Percentiles rank a stretch among this genome's conserved stretches.
These are phyloP conservation scores for Spatulosminthurus flaviceps DNA, from an alignment of 2,888 invertebrate species.

Conservation along the genomic window DNA sequence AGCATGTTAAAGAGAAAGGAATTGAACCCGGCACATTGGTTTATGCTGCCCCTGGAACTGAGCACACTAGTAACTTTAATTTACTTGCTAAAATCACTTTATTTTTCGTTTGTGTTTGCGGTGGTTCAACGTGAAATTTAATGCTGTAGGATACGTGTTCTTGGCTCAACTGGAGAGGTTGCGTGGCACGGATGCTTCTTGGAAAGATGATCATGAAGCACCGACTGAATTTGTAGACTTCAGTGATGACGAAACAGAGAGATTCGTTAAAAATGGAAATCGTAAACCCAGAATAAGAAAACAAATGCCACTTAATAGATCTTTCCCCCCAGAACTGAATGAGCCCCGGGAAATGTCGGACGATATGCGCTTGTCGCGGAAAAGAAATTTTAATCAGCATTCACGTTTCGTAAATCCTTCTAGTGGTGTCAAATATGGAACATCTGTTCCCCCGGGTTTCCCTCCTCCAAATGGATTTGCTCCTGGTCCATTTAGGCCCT, in stretches of 20 bases:
- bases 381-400: constrained; percentile 20
- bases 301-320: background rate
- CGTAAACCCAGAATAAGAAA: background rate
- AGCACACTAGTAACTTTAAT: constrained; percentile 76
- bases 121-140: too few species aligned
- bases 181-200: constrained; percentile 89
- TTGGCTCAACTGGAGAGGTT: constrained; percentile 65
- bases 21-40: constrained; percentile 77
- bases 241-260: constrained; percentile 90
- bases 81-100: too few species aligned
- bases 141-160: constrained; percentile 54
- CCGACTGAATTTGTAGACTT: constrained; percentile 78
- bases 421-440: background rate
- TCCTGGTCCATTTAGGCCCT: background rate
- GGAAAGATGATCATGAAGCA: constrained; percentile 83
- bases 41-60: constrained; percentile 82
- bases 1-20: constrained; percentile 77
- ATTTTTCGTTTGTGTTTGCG: too few species aligned
- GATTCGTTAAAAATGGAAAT: constrained; percentile 64
- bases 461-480: background rate
- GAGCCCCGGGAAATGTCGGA: background rate
- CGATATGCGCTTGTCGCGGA: constrained; percentile 4
- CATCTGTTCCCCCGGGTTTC: background rate
- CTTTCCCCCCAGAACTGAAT: background rate
- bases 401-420: background rate